Conservation (phyloP, 2,113 vertebrate species). For the Dromaius novaehollandiae region DNA sequence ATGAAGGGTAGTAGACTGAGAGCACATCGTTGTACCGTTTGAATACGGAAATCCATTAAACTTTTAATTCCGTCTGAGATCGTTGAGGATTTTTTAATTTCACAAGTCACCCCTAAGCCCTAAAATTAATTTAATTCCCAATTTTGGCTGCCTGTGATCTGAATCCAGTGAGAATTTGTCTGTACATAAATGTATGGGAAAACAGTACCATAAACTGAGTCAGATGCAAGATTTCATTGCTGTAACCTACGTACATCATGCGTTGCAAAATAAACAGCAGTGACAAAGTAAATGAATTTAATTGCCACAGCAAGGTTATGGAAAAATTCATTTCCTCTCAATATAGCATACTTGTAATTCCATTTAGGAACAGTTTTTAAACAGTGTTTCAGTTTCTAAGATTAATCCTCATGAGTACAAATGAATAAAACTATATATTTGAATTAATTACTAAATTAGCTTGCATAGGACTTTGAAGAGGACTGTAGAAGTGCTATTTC, state of each 20-base stretch:
- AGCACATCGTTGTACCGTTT: not conserved
- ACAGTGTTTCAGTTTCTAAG: not conserved
- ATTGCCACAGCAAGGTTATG: not conserved
- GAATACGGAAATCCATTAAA: not conserved
- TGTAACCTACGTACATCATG: not conserved
- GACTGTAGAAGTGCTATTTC: not conserved
- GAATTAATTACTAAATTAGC: conserved; percentile 30
- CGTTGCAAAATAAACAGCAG: not conserved
- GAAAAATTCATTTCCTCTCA: not conserved
- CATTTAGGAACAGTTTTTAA: not conserved
- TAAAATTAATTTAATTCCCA: not conserved
- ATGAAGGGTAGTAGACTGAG: not conserved
- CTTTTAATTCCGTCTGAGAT: not conserved
- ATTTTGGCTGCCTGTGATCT: not conserved
- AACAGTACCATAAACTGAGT: not conserved
- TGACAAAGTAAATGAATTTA: not conserved
- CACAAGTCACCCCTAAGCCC: not conserved
- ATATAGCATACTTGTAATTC: not conserved
- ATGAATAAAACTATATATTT: not conserved
- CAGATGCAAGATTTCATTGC: not conserved
- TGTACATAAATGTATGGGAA: not conserved
- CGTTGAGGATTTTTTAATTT: not conserved
- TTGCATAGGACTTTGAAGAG: not conserved
- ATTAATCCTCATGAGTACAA: not conserved
- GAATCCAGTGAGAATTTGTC: not conserved